Evolutionary conservation across 2,113 vertebrate species (phyloP), one percentile per base, ranked within the genome.

Genomic region (Geococcyx californianus): DNA sequence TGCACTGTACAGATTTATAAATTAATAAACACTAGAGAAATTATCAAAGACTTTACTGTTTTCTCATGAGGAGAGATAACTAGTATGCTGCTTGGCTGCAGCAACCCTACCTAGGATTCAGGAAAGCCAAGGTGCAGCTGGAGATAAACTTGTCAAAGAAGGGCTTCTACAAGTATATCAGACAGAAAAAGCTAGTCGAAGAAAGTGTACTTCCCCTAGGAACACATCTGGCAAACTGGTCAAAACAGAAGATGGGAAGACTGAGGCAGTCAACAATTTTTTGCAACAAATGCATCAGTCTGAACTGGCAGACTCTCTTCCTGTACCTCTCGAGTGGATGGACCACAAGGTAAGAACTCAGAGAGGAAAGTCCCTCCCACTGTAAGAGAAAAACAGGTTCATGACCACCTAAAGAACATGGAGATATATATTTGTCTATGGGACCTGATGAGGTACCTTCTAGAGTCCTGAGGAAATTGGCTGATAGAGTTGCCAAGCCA

Each of bases 281-380:
- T 86, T n/a, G n/a, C n/a, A n/a, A n/a, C n/a, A n/a, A n/a, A n/a
- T 58, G 19, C 24, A 13, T 69, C 44, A 34, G 1, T 77, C 31
- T 59, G 66, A 19, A 72, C 47, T 40, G 24, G 24, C 16, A 67
- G 5, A 9, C 7, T 13, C 40, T 47, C 29, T 72, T 80, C 26
- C 16, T 26, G 44, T 6, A 28, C 5, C 23, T 59, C n/a, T 69
- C 1, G 1, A 49, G 6, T 10, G 13, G 13, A 69, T 1, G 34
- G 12, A 88, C 8, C 2, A 1, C 26, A 64, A 47, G 38, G 10
- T 10, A 19, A 8, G 14, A 7, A 64, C 66, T 12, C 7, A 31
- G 18, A 11, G 16, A 64, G 7, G 2, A 42, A 87, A 52, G 47
- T 18, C 12, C 5, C 5, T 54, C 16, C 21, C 17, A 78, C 20